Evolutionary conservation across 2,797 vertebrate genomes (phyloP).

Genomic region (Aphelocoma californica): DNA sequence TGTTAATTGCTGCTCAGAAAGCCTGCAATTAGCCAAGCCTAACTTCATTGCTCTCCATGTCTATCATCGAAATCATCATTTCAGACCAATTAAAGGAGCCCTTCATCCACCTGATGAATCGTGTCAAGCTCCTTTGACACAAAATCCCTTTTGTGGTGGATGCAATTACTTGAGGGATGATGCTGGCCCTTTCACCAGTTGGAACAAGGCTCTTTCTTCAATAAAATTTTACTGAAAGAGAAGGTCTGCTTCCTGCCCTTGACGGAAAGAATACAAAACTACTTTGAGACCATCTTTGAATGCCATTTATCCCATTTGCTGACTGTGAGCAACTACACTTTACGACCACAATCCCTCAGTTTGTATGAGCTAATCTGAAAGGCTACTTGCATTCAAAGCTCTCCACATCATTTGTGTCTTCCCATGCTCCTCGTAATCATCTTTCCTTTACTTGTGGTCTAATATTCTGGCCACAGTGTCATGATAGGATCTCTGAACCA

Average conservation of each 20-base stretch:
- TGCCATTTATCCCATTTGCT: background rate
- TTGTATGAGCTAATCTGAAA: background rate
- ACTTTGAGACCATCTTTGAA: background rate
- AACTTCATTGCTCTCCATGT: background rate
- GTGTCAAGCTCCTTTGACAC: background rate
- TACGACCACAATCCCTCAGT: background rate
- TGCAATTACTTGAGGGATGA: background rate
- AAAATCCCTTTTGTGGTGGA: constrained; percentile 19
- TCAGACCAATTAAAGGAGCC: constrained; percentile 26
- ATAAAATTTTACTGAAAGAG: background rate
- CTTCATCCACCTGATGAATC: background rate
- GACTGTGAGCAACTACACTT: background rate
- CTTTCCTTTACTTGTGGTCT: background rate
- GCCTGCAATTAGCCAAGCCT: constrained; percentile 22
- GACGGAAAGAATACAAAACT: background rate
- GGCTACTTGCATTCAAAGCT: fast-evolving
- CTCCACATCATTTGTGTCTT: background rate
- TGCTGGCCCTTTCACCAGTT: background rate
- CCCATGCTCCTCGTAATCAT: background rate
- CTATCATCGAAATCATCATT: constrained; percentile 1
- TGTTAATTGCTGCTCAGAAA: constrained; percentile 48
- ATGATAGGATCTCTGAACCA: background rate
- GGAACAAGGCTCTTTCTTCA: background rate
- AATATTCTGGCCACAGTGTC: background rate
- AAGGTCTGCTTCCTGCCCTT: background rate